Evolutionary conservation across 1,140 invertebrate species (phyloP).

Genomic region (Hirudo medicinalis): DNA sequence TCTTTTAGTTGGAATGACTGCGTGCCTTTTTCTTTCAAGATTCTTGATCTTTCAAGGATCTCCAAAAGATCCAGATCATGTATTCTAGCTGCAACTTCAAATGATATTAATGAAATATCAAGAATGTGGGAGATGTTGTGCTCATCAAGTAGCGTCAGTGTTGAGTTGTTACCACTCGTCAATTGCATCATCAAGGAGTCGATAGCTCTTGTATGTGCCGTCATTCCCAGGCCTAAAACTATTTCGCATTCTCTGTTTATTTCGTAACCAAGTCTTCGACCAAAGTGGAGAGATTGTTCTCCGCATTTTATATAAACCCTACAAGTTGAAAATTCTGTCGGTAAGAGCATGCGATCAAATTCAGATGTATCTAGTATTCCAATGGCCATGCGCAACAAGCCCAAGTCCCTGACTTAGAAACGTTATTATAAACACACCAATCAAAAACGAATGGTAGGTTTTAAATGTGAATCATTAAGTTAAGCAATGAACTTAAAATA

Average conservation of each 20-base stretch:
- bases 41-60: neutral
- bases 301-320: too few species aligned
- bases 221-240: neutral
- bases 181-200: neutral
- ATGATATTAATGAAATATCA: neutral
- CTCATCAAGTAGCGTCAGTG: neutral
- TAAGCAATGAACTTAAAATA: too few species aligned
- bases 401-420: too few species aligned
- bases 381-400: too few species aligned
- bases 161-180: neutral
- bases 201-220: neutral
- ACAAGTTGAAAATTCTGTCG: too few species aligned
- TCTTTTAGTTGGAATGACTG: neutral
- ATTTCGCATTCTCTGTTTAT: neutral
- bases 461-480: too few species aligned
- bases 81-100: neutral
- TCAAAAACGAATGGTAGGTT: too few species aligned
- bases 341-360: too few species aligned
- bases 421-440: too few species aligned
- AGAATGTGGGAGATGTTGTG: neutral
- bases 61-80: neutral
- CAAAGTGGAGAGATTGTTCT: too few species aligned
- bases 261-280: neutral
- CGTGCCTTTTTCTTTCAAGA: conserved; percentile 4
- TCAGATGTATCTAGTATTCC: too few species aligned